Evolutionary conservation across 2,888 invertebrate species (phyloP).

Genomic region (Alitta virens): DNA sequence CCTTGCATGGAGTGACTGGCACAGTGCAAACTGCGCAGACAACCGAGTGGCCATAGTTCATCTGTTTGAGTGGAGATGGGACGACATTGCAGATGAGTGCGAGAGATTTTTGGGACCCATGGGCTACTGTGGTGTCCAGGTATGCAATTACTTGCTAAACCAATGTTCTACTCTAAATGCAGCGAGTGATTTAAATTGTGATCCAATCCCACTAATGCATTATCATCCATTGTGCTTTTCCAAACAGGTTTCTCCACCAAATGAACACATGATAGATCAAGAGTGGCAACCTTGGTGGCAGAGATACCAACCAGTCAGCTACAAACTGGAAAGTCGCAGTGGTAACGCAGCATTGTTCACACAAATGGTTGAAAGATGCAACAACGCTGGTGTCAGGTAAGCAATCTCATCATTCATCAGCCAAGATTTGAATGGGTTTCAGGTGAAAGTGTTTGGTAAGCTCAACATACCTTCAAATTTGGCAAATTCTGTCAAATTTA

Average conservation of each 20-base stretch:
- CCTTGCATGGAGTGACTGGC: conserved; percentile 11
- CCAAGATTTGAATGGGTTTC: no score
- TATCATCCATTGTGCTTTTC: no score
- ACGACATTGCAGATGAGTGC: conserved; percentile 49
- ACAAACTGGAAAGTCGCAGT: conserved; percentile 41
- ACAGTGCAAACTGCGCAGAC: conserved; percentile 33
- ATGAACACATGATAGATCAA: conserved; percentile 38
- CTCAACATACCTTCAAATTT: no score
- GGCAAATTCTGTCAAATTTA: no score
- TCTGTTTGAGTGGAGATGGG: conserved; percentile 54
- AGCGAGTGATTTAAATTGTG: no score
- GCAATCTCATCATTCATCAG: no score
- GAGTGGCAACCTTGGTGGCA: conserved; percentile 47
- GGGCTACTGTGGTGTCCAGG: no score
- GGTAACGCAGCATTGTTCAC: conserved; percentile 39
- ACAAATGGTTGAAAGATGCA: conserved; percentile 43
- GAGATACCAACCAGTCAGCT: conserved; percentile 48
- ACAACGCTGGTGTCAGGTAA: conserved; percentile 44
- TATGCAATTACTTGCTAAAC: no score
- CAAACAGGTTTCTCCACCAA: conserved; percentile 46
- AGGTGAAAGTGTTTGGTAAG: no score
- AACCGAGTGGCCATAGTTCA: conserved; percentile 46
- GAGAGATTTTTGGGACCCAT: conserved; percentile 47
- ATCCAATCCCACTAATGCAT: no score
- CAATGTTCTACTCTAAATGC: no score